Evolutionary conservation across 2,113 vertebrate genomes (phyloP), one percentile per base, ranked within the genome.

Genomic region (Oryzias melastigma): DNA sequence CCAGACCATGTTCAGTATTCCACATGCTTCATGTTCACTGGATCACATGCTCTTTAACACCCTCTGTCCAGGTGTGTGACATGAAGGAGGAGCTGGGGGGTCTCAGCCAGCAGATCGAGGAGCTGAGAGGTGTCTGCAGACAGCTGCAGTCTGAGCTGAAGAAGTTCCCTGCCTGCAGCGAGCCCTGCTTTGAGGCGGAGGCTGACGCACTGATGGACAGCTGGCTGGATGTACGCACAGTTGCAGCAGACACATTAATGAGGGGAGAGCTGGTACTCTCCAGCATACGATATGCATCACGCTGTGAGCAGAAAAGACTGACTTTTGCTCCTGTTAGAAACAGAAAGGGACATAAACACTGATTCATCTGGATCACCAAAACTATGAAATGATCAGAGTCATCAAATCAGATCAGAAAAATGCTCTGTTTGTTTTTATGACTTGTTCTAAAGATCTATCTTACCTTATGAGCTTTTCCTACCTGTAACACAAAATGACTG

Each of bases 161-260:
- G 84, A 96, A 90, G 88, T 94, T 97, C 85, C 94, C 93, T 14
- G 93, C 91, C 76, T 95, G 93, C 82, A 90, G 90, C n/a, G 93
- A 95, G 20, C 81, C 91, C 4, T 91, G 93, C 0, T 98, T 96
- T 8, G 93, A 97, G 75, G 87, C 90, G 1, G 97, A 97, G 74
- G 94, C 96, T 40, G 93, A 98, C 56, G 17, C 85, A 1, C 91
- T 98, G 71, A 92, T 97, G 87, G 96, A 99, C 87, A 91, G 86
- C 87, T 99, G 96, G 95, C 91, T 98, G 83, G 96, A 98, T 77
- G 97, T 99, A 92, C 74, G 96, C 35, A 35, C 10, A 35, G 3
- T 8, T 35, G 29, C 29, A 8, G 7, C 29, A 35, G 12, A 35
- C 8, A 35, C 35, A 35, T 35, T 35, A 35, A 35, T 8, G 12